These are phyloP conservation scores for Netelia melanura DNA, from an alignment of 2,888 invertebrate genomes.

Conservation along the genomic window DNA sequence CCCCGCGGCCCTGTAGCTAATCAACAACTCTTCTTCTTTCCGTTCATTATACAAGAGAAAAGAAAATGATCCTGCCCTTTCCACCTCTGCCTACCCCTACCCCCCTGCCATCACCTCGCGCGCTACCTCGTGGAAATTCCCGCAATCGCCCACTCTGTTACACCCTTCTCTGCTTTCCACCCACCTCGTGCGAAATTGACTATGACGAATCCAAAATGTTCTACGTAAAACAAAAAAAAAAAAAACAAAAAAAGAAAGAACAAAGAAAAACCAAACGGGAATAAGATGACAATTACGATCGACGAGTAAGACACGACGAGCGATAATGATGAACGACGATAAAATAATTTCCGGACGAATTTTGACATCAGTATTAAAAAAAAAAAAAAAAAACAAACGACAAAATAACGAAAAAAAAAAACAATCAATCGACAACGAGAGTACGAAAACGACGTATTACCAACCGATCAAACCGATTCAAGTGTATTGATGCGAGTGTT, in stretches of 20 bases:
- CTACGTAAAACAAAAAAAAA: slow-evolving; percentile 46
- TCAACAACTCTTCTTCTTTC: slow-evolving; percentile 74
- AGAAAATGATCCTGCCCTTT: slow-evolving; percentile 46
- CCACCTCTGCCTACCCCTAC: slow-evolving; percentile 27
- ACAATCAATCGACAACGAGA: slow-evolving; percentile 36
- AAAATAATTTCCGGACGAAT: slow-evolving; percentile 36
- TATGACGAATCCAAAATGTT: slow-evolving; percentile 53
- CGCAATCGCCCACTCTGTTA: slow-evolving; percentile 62
- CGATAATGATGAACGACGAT: background rate
- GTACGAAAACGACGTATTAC: slow-evolving; percentile 63
- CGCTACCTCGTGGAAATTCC: slow-evolving; percentile 64
- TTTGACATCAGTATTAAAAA: slow-evolving; percentile 19
- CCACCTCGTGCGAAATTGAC: slow-evolving; percentile 53
- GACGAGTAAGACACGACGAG: background rate
- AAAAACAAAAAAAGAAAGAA: slow-evolving; percentile 46
- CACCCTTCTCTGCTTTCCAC: slow-evolving; percentile 66
- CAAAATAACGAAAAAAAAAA: slow-evolving; percentile 33
- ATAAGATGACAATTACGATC: slow-evolving; percentile 48
- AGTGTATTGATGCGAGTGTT: slow-evolving; percentile 85
- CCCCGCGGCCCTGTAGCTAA: slow-evolving; percentile 80
- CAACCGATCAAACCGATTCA: slow-evolving; percentile 76
- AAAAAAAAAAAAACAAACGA: slow-evolving; percentile 31
- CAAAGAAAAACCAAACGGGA: slow-evolving; percentile 25
- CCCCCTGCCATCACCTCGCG: slow-evolving; percentile 29
- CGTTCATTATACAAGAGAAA: slow-evolving; percentile 65